Evolutionary conservation across 2,113 vertebrate genomes (phyloP), one percentile per base, ranked within the genome.

Genomic region (Nicator chloris): DNA sequence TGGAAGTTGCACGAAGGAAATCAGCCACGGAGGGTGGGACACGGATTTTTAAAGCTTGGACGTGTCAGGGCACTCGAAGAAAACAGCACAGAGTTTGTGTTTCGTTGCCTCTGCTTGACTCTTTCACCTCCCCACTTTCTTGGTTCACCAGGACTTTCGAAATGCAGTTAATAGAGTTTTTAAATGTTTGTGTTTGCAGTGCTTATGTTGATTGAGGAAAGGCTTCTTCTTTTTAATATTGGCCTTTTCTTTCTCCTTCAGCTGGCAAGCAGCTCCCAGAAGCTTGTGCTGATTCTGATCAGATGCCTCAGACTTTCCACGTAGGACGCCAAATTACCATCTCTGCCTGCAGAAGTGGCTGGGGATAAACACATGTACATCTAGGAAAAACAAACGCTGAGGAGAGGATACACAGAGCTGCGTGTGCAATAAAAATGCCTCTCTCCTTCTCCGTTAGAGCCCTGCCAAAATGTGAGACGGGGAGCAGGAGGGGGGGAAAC

Each of bases 221-320:
- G 20, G 23, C 26, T 61, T 33, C 26, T 61, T 33, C 50, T 70
- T 85, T 83, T 92, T 63, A 81, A 71, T 90, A 64, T 73, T 69
- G 84, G 78, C 66, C 56, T 53, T 81, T 89, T 56, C 69, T 56
- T 82, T 86, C 64, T 79, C 80, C 22, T 81, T 88, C 65, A 95
- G 82, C 92, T 97, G 95, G 93, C 94, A 90, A 56, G 54, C 68
- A 86, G 9, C 88, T 95, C 90, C 92, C 93, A 92, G 92, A 91
- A 95, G 91, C 72, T 69, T 61, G 64, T 35, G 37, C 94, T 93
- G 95, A 95, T 95, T 91, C 82, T 83, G 84, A 93, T 95, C 95
- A 69, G 86, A 91, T 68, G 94, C 85, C 94, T 97, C 92, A 97
- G 93, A 96, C 56, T 97, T 97, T 97, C 96, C 97, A 92, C 6